Evolutionary conservation across 2,797 vertebrate species (phyloP).

Genomic region (Chromis chromis): DNA sequence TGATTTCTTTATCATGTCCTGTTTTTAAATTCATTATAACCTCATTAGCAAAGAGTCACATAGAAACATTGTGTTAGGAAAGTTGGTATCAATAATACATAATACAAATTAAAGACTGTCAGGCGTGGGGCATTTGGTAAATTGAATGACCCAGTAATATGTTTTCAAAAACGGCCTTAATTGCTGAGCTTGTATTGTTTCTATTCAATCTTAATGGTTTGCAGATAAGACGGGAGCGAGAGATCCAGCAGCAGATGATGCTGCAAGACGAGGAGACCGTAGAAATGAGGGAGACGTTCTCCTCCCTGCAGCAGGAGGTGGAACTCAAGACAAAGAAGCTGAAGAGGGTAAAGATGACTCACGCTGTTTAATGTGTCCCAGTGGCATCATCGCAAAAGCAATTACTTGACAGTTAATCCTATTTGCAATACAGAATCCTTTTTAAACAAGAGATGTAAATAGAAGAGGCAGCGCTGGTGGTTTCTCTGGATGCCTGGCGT

Average conservation of each 20-base stretch:
- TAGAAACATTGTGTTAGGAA: too few relatives aligned
- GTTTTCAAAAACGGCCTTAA: too few relatives aligned
- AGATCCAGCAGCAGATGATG: slow-evolving; percentile 96
- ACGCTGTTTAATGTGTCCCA: background rate
- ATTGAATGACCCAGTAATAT: too few relatives aligned
- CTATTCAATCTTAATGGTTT: background rate
- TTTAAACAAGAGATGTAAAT: too few relatives aligned
- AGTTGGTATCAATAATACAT: too few relatives aligned
- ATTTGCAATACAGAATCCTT: background rate
- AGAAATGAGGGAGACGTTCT: slow-evolving; percentile 94
- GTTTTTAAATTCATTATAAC: too few relatives aligned
- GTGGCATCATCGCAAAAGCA: background rate
- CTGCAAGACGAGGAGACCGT: slow-evolving; percentile 94
- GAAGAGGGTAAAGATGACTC: slow-evolving; percentile 88
- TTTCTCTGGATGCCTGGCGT: background rate
- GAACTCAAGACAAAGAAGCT: slow-evolving; percentile 98
- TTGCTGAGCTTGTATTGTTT: background rate
- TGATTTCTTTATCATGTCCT: too few relatives aligned
- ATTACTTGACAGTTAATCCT: slow-evolving; percentile 8
- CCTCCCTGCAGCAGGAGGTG: slow-evolving; percentile 96
- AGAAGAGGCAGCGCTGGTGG: background rate
- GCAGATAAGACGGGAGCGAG: slow-evolving; percentile 92
- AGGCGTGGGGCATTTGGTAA: too few relatives aligned
- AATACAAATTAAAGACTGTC: too few relatives aligned
- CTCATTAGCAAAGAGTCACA: too few relatives aligned